Percentiles rank a stretch among this genome's conserved stretches.
Conservation (phyloP, 2,797 vertebrate species). For the Coracias cyanogaster region DNA sequence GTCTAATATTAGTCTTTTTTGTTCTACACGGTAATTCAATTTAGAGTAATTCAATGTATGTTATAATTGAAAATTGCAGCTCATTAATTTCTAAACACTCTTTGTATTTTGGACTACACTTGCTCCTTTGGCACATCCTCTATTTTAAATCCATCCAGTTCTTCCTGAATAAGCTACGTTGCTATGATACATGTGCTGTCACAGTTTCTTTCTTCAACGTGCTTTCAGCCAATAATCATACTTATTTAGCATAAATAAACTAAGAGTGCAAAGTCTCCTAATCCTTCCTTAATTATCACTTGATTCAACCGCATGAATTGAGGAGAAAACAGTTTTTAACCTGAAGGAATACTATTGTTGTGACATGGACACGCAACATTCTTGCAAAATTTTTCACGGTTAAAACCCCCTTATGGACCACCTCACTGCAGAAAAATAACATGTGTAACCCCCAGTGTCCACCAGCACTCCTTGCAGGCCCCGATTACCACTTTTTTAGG, state of each 20-base stretch:
- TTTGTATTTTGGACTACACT: slow-evolving; percentile 59
- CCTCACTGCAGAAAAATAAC: not conserved
- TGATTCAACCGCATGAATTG: not conserved
- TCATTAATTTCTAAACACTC: slow-evolving; percentile 55
- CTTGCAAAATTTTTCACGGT: not conserved
- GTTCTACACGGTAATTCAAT: slow-evolving; percentile 43
- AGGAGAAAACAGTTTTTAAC: not conserved
- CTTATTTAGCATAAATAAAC: slow-evolving; percentile 32
- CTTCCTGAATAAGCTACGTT: slow-evolving; percentile 66
- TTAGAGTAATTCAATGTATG: slow-evolving; percentile 32
- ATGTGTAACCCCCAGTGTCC: not conserved
- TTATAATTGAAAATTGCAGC: slow-evolving; percentile 51
- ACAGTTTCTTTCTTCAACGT: slow-evolving; percentile 52
- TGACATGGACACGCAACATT: not conserved
- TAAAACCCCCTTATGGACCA: not conserved
- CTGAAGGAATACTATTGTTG: not conserved
- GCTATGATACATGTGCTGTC: slow-evolving; percentile 74
- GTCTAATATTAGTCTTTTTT: slow-evolving; percentile 36
- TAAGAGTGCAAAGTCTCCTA: not conserved
- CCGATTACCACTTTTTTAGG: not conserved
- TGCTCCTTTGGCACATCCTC: slow-evolving; percentile 53
- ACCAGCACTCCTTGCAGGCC: not conserved
- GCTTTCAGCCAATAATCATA: slow-evolving; percentile 58
- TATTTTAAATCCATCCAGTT: slow-evolving; percentile 44
- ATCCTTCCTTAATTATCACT: not conserved